These are phyloP conservation scores for Calidris pugnax DNA, from an alignment of 2,113 vertebrate species.

Conservation along the genomic window DNA sequence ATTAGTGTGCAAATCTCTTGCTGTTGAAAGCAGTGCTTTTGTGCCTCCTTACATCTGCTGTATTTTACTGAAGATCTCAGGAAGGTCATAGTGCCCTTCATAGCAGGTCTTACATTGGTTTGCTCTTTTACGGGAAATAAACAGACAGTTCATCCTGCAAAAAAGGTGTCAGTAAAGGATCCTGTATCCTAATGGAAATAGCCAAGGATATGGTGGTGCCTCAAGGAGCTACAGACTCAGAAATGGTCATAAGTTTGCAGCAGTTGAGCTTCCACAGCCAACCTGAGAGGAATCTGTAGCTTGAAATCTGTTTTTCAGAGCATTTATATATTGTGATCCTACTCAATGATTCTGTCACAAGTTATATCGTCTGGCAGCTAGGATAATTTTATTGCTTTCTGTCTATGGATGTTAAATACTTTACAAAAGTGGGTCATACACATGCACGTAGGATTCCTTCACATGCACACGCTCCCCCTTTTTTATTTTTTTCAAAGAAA, in stretches of 20 bases:
- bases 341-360: not conserved
- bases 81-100: not conserved
- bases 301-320: not conserved
- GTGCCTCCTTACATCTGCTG: not conserved
- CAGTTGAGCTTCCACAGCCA: not conserved
- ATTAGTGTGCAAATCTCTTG: not conserved
- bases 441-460: not conserved
- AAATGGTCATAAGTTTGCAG: not conserved
- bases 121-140: not conserved
- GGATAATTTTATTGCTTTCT: not conserved
- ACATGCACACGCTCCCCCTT: not conserved
- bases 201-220: not conserved
- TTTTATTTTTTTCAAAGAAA: not conserved
- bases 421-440: not conserved
- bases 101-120: not conserved
- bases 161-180: not conserved
- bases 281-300: not conserved
- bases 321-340: not conserved
- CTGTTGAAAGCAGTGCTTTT: not conserved
- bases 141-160: not conserved
- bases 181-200: not conserved
- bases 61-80: not conserved
- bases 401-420: not conserved
- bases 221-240: not conserved
- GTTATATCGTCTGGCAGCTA: not conserved